Conservation (phyloP, 2,888 invertebrate species). For the Watsonalla cultraria region DNA sequence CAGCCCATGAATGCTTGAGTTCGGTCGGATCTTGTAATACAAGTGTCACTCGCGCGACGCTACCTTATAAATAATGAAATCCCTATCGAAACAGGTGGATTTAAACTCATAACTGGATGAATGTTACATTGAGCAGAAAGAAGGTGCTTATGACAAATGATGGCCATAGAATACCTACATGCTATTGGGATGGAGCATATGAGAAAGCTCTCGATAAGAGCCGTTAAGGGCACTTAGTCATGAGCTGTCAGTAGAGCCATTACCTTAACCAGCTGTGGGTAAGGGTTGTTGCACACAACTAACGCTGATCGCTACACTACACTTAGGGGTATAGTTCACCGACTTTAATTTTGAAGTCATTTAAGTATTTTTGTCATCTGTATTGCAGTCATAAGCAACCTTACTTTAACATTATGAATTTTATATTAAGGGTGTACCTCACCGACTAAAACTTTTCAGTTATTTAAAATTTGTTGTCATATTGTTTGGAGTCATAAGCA, state of each 20-base stretch:
- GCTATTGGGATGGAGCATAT: slow-evolving; percentile 17
- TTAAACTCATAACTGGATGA: background rate
- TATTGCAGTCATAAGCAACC: no score
- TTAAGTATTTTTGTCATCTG: no score
- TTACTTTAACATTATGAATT: no score
- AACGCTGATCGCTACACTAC: background rate
- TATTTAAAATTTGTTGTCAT: no score
- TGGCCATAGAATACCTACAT: slow-evolving; percentile 1
- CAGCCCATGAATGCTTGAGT: no score
- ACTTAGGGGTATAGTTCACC: slow-evolving; percentile 4
- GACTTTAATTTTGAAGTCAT: no score
- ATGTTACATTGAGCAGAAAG: background rate
- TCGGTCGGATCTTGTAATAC: no score
- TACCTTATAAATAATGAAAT: no score
- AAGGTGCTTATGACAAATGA: background rate
- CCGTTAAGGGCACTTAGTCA: slow-evolving; percentile 20
- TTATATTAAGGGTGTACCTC: slow-evolving; percentile 6
- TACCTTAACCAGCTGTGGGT: slow-evolving; percentile 16
- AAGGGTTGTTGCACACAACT: slow-evolving; percentile 2
- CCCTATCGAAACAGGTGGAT: no score
- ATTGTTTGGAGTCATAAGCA: no score
- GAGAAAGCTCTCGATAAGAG: slow-evolving; percentile 10
- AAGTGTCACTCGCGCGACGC: no score
- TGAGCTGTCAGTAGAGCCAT: slow-evolving; percentile 21
- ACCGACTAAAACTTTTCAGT: no score